Conservation (phyloP, 2,113 vertebrate species). For the Vulpes lagopus region DNA sequence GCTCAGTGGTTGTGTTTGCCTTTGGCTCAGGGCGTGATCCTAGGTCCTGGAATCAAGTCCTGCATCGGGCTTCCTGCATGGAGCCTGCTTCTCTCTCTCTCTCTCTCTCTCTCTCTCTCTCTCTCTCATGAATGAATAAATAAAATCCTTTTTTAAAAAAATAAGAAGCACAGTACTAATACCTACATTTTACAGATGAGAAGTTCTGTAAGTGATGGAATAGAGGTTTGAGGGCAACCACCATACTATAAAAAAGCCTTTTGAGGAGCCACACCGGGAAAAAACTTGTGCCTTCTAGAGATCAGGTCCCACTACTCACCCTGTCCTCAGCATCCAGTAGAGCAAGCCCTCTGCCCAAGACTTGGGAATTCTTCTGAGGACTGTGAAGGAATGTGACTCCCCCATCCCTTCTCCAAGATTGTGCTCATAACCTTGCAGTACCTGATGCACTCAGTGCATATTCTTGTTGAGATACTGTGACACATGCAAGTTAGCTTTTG, state of each 20-base stretch:
- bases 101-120: too few relatives aligned
- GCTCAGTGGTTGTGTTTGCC: too few relatives aligned
- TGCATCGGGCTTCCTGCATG: too few relatives aligned
- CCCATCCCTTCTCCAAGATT: background rate
- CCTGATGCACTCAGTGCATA: background rate
- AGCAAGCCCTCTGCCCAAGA: conserved; percentile 19
- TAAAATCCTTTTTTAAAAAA: too few relatives aligned
- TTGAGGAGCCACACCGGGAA: background rate
- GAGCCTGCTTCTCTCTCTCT: too few relatives aligned
- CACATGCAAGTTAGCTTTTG: conserved; percentile 5
- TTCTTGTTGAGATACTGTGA: conserved; percentile 58
- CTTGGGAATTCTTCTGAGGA: background rate
- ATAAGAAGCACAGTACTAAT: background rate
- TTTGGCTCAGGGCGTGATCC: too few relatives aligned
- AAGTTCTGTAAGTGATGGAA: background rate
- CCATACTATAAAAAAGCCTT: background rate
- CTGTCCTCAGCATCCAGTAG: background rate
- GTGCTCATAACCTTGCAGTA: conserved; percentile 20
- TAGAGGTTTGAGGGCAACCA: conserved; percentile 19
- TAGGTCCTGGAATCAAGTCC: too few relatives aligned
- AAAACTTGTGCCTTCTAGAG: conserved; percentile 35
- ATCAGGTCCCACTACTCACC: background rate
- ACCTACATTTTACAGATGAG: background rate
- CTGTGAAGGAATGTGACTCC: background rate
- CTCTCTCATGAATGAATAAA: too few relatives aligned